Conservation (phyloP, 2,113 vertebrate genomes). For the Loxodonta africana region DNA sequence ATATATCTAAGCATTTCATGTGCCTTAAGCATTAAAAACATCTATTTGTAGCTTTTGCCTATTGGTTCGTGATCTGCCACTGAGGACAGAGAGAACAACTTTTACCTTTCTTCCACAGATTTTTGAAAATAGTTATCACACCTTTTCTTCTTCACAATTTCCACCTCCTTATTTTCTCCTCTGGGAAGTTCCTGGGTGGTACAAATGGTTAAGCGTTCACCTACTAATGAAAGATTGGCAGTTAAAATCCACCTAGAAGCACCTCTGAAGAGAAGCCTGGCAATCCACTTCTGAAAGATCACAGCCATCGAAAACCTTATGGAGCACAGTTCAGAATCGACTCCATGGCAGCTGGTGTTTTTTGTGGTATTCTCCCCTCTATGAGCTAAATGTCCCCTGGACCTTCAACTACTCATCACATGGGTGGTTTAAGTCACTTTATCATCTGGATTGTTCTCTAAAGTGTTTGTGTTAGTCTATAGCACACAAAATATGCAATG, state of each 20-base stretch:
- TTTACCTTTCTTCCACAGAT: not conserved
- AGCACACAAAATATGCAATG: not conserved
- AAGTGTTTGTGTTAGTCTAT: not conserved
- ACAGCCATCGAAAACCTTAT: too few relatives aligned
- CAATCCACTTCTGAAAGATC: too few relatives aligned
- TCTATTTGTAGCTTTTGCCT: not conserved
- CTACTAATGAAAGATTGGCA: not conserved
- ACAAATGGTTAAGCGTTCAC: not conserved
- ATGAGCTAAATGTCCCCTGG: not conserved
- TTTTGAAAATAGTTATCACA: not conserved
- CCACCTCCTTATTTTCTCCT: not conserved
- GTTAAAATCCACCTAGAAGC: not conserved
- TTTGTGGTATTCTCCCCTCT: not conserved
- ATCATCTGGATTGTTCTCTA: not conserved
- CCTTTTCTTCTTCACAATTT: not conserved
- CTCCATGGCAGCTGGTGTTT: too few relatives aligned
- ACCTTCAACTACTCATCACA: not conserved
- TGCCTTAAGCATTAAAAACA: slow-evolving; percentile 24
- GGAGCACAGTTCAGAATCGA: too few relatives aligned
- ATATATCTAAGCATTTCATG: slow-evolving; percentile 30
- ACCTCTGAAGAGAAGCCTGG: not conserved
- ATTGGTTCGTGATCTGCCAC: not conserved
- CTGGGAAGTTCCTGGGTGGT: not conserved
- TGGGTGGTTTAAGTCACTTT: not conserved
- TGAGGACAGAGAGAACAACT: not conserved